A percentile compares a stretch with the other conserved stretches of the same genome.
These are phyloP conservation scores for Protobothrops flavoviridis DNA, from an alignment of 2,113 vertebrate genomes.

Conservation along the genomic window DNA sequence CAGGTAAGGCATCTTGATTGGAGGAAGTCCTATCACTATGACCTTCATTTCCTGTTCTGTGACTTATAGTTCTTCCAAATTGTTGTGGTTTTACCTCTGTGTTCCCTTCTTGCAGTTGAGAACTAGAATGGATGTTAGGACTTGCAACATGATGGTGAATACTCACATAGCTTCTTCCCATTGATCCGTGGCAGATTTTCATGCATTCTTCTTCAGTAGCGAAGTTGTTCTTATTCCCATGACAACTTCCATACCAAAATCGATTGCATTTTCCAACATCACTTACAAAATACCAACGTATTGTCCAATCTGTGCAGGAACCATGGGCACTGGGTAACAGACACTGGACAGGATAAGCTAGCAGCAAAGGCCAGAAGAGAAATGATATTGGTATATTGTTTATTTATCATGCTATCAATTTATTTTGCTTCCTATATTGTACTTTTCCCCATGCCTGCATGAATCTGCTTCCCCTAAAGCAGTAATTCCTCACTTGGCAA, in stretches of 20 bases:
- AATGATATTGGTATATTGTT: neutral
- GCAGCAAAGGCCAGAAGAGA: conserved; percentile 25
- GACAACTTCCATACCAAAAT: conserved; percentile 95
- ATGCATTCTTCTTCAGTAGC: conserved; percentile 80
- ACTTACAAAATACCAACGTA: conserved; percentile 85
- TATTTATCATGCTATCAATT: neutral
- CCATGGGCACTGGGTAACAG: conserved; percentile 85
- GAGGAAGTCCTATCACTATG: neutral
- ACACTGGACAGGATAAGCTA: conserved; percentile 81
- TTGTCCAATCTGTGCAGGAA: conserved; percentile 81
- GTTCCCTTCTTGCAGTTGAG: fast-evolving
- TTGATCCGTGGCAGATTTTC: conserved; percentile 64
- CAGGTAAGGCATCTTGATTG: neutral
- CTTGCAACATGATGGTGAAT: conserved; percentile 27
- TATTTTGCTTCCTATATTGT: neutral
- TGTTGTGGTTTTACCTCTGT: neutral
- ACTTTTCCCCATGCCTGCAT: neutral
- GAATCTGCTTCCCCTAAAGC: neutral
- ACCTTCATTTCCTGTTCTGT: conserved; percentile 41
- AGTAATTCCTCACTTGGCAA: neutral
- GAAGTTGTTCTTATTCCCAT: conserved; percentile 93
- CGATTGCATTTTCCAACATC: conserved; percentile 79
- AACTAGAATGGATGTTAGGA: conserved; percentile 1
- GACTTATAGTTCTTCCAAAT: conserved; percentile 7
- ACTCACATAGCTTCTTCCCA: neutral